phyloP scores from a whole-genome alignment of 2,888 invertebrate genomes.

The Uropetala carovei region DNA sequence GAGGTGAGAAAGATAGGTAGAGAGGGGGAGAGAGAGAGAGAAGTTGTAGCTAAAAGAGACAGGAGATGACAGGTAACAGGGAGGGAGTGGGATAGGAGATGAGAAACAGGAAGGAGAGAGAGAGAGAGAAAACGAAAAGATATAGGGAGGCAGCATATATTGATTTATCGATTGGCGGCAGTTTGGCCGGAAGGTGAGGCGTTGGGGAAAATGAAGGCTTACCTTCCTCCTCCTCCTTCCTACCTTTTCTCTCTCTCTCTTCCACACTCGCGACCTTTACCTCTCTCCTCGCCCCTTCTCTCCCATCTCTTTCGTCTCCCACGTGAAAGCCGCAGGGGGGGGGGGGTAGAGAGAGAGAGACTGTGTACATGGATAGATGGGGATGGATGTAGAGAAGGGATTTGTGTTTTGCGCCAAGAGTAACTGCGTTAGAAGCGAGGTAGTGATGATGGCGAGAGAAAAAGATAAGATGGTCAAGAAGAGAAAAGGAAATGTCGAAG shows the following conservation, averaged over 20 bases:
- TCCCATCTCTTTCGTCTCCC: neutral
- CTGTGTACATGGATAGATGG: neutral
- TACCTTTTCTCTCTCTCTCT: neutral
- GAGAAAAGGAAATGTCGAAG: neutral
- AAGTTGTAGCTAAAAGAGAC: neutral
- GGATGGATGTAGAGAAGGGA: neutral
- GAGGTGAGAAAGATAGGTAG: neutral
- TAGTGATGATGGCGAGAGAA: too few relatives aligned
- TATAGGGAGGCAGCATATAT: conserved; percentile 11
- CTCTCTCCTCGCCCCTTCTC: neutral
- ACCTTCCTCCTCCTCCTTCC: neutral
- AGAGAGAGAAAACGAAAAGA: neutral
- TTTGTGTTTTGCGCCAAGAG: neutral
- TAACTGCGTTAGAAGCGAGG: too few relatives aligned
- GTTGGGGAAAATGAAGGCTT: conserved; percentile 58
- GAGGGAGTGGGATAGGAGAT: neutral
- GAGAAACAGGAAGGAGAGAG: neutral
- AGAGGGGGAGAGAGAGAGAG: neutral
- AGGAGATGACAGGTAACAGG: neutral
- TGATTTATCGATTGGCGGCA: conserved; percentile 59
- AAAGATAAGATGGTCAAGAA: neutral
- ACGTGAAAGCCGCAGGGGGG: conserved; percentile 1
- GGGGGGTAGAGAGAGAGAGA: neutral
- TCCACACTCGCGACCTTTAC: neutral
- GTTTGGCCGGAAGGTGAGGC: conserved; percentile 52